Percentiles rank a stretch among this genome's conserved stretches.
These are phyloP conservation scores for Aix galericulata DNA, from an alignment of 2,113 vertebrate genomes.

Conservation along the genomic window DNA sequence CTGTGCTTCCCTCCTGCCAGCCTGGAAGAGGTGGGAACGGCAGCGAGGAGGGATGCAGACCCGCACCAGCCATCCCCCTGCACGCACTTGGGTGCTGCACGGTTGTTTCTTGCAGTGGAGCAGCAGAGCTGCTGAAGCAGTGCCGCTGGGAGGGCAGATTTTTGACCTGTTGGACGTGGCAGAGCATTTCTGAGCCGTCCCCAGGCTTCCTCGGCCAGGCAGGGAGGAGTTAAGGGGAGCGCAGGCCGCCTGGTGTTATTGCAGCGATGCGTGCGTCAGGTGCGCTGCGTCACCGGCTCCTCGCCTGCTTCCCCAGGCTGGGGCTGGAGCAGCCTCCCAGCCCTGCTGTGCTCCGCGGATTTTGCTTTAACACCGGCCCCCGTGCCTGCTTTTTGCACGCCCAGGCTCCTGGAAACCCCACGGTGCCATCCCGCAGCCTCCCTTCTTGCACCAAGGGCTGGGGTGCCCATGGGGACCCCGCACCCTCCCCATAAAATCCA, in stretches of 20 bases:
- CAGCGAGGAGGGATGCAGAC: neutral
- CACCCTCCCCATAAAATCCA: neutral
- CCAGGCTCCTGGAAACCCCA: fast-evolving
- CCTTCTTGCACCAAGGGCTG: neutral
- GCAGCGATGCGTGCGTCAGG: slow-evolving; percentile 24
- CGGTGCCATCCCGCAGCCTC: neutral
- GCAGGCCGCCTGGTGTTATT: neutral
- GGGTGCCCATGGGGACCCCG: no score
- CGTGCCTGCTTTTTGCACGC: fast-evolving
- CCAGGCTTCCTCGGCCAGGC: neutral
- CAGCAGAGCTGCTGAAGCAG: neutral
- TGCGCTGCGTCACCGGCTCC: slow-evolving; percentile 13
- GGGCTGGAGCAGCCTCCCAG: neutral
- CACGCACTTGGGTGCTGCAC: no score
- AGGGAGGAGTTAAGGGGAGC: slow-evolving; percentile 47
- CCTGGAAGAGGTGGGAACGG: neutral
- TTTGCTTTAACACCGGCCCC: neutral
- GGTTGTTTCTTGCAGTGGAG: neutral
- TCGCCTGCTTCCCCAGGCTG: slow-evolving; percentile 17
- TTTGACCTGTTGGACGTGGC: fast-evolving
- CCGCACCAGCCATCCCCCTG: no score
- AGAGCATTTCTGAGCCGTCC: neutral
- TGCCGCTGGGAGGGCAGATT: neutral
- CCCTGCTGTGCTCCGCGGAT: fast-evolving
- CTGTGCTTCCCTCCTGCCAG: neutral